Base-by-base conservation (phyloP, 2,888 invertebrate species). In the Hydraecia micacea region DNA sequence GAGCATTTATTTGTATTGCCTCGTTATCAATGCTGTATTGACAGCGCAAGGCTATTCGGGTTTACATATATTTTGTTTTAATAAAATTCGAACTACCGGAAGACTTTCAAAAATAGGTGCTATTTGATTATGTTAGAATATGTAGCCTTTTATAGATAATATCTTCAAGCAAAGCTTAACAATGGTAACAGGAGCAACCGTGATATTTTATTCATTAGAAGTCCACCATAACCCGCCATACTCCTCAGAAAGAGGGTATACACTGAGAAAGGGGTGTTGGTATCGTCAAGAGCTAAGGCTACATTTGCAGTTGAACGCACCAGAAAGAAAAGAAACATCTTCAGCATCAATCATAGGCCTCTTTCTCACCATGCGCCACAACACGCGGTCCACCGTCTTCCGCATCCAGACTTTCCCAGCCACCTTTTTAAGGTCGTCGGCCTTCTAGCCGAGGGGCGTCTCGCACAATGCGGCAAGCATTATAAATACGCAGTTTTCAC, bases 1-100 rank as follows among this genome's bases (percentile, higher is more conserved):
- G 75, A 71, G 49, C 39, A 74, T 85, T 86, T 76, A 76, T 76
- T 86, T 62, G 66, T 62, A 71, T 83, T 71, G 73, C 46, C 58
- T 49, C 36, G 71, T 73, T 65, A 46, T 62, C 42, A 42, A 72
- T 77, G 6, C 15, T 28, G 0, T 52, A 66, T 67, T 63, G 74
- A 74, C 70, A 83, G 36, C 52, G 67, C 69, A 76, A 68, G 60
- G 58, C 55, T 68, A 68, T 74, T 79, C 18, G 46, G n/a, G 65
- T 2, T 60, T 36, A 46, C 18, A 68, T 71, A n/a, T 52, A 21
- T 73, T 77, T 77, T 32, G 15, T 42, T 76, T 7, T 15, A 73
- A 72, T 73, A 5, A 15, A 25, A 49, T 68, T 46, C 5, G 5
- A 21, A 9, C 2, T 28, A 28, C 11, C 7, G 2, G 3, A 46